These are phyloP conservation scores for Patella ulyssiponensis DNA, from an alignment of 2,888 invertebrate species.

Conservation along the genomic window DNA sequence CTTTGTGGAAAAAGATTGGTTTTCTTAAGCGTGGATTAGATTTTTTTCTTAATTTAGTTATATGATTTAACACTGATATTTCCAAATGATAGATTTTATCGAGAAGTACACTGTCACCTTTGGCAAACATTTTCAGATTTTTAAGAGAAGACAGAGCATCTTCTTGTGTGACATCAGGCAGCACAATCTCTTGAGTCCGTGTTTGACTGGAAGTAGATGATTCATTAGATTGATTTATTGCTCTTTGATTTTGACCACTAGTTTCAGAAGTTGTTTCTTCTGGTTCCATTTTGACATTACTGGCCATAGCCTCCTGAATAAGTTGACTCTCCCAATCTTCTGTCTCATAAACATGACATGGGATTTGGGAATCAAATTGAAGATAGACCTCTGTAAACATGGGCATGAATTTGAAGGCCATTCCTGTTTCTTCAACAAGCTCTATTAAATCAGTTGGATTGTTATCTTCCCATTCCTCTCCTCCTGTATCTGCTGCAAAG, in stretches of 20 bases:
- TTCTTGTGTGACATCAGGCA: not conserved
- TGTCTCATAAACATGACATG: slow-evolving; percentile 26
- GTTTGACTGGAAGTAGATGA: not conserved
- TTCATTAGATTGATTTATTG: not conserved
- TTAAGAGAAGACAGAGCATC: slow-evolving; percentile 29
- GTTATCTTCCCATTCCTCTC: slow-evolving; percentile 17
- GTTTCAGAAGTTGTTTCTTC: slow-evolving; percentile 15
- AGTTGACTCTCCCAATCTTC: slow-evolving; percentile 32
- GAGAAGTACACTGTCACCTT: not conserved
- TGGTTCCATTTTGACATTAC: slow-evolving; percentile 29
- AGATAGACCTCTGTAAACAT: slow-evolving; percentile 29
- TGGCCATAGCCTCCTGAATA: slow-evolving; percentile 19
- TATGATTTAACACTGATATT: not conserved
- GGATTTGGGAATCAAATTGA: slow-evolving; percentile 33
- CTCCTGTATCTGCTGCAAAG: slow-evolving; percentile 17
- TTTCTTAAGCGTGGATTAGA: not conserved
- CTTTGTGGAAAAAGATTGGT: not conserved
- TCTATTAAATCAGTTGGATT: slow-evolving; percentile 17
- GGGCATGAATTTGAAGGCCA: slow-evolving; percentile 27
- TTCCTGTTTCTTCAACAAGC: slow-evolving; percentile 28
- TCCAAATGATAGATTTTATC: not conserved
- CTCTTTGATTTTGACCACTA: not conserved
- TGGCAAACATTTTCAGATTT: slow-evolving; percentile 27
- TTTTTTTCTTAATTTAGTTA: not conserved
- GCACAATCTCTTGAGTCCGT: not conserved